Evolutionary conservation across 2,113 vertebrate species (phyloP).

Genomic region (Balaenoptera acutorostrata): DNA sequence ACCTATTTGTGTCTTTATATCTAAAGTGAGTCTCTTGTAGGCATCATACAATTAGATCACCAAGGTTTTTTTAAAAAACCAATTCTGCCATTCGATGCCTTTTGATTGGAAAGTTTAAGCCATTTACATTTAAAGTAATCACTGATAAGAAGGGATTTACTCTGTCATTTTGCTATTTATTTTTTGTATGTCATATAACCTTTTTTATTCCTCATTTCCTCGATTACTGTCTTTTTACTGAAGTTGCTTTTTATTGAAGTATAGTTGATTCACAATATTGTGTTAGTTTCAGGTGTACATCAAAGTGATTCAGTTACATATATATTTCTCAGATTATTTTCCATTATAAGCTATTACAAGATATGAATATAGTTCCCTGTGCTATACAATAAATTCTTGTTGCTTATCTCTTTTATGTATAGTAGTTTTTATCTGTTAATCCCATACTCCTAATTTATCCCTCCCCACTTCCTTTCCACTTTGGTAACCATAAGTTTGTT

Average conservation of each 20-base stretch:
- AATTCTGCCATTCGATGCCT: background rate
- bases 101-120: background rate
- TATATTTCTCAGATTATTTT: too few species aligned
- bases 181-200: background rate
- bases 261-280: too few species aligned
- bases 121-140: background rate
- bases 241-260: background rate
- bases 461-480: too few species aligned
- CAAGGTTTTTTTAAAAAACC: background rate
- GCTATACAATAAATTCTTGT: too few species aligned
- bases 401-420: too few species aligned
- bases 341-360: too few species aligned
- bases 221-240: background rate
- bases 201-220: background rate
- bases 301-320: too few species aligned
- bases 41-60: background rate
- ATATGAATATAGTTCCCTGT: too few species aligned
- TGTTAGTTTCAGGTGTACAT: too few species aligned
- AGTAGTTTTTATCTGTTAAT: too few species aligned
- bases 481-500: too few species aligned
- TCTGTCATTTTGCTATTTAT: background rate
- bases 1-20: background rate
- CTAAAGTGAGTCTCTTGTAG: background rate
- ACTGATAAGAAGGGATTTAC: background rate
- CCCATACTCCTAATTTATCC: too few species aligned